phyloP scores from a whole-genome alignment of 92 coral and sea anemone genomes.

The Palythoa caribaeorum region DNA sequence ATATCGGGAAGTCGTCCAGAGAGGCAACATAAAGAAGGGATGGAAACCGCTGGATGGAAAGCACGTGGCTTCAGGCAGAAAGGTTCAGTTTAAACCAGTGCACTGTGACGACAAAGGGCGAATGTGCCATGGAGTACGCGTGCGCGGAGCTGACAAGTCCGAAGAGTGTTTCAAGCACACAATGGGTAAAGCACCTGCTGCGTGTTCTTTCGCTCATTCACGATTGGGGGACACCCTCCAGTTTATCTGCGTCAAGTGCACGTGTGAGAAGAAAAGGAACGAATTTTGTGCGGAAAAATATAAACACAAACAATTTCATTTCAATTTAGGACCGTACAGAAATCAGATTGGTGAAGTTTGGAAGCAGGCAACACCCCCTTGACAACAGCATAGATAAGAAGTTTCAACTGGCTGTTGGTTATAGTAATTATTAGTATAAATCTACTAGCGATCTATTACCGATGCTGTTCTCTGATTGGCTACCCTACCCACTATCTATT shows the following conservation, averaged over 20 bases:
- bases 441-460: no score
- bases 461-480: no score
- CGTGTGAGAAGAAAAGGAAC: conserved; percentile 82
- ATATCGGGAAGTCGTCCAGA: conserved; percentile 82
- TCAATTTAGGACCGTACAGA: conserved; percentile 93
- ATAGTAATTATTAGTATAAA: no score
- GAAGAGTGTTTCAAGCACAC: conserved; percentile 95
- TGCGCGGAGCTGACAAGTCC: conserved; percentile 97
- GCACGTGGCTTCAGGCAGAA: conserved; percentile 84
- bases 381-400: background rate
- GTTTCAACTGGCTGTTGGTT: background rate
- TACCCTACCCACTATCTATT: no score
- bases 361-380: conserved; percentile 58
- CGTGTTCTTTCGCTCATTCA: conserved; percentile 96
- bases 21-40: conserved; percentile 74
- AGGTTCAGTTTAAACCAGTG: conserved; percentile 89
- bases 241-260: conserved; percentile 94
- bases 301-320: conserved; percentile 86
- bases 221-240: conserved; percentile 99
- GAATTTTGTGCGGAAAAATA: conserved; percentile 94
- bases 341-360: conserved; percentile 91
- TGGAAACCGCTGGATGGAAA: conserved; percentile 94
- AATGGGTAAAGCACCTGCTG: conserved; percentile 91
- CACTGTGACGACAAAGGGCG: conserved; percentile 94
- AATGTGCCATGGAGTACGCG: conserved; percentile 96